Evolutionary conservation across 2,888 invertebrate species (phyloP), one percentile per base, ranked within the genome.

Genomic region (Panopea generosa): DNA sequence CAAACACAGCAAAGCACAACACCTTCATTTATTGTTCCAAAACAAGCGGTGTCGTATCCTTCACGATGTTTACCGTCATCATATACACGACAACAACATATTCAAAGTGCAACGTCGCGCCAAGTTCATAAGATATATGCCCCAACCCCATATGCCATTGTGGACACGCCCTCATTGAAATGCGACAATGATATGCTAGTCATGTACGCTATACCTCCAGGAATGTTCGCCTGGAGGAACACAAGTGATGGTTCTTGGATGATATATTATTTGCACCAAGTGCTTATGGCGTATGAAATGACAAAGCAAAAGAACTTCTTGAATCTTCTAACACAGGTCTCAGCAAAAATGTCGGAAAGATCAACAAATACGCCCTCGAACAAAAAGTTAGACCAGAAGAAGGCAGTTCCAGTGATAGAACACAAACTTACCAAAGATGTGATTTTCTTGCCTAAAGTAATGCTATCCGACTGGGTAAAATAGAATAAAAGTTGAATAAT

Each of bases 151-250:
- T 68, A 53, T 49, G 49, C 72, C 1, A 40, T 66, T 24, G 61
- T 40, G 14, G 74, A 77, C 27, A 66, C 71, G 2, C 77, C 74
- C 7, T 74, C 77, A 9, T 20, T 81, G 14, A 50, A 61, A 50
- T 81, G 81, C 56, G 66, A 63, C 18, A 81, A 68, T 52, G 81
- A 81, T 47, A 73, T 74, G 69, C 55, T 81, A 0, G 74, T 81
- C 9, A 68, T 81, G 70, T 81, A 67, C 29, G 81, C 77, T 20
- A 75, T 77, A n/a, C 81, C 81, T 1, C 71, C 75, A 11, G 73
- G 74, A 3, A 61, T 57, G 57, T 81, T 65, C 43, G 81, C 81
- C 0, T 81, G 78, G 78, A 73, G 81, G 24, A 74, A 68, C 59
- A 67, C 65, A 14, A 50, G 43, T 9, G 77, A 74, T 16, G 81